phyloP scores from a whole-genome alignment of 2,797 vertebrate genomes.

The Aplochiton taeniatus region DNA sequence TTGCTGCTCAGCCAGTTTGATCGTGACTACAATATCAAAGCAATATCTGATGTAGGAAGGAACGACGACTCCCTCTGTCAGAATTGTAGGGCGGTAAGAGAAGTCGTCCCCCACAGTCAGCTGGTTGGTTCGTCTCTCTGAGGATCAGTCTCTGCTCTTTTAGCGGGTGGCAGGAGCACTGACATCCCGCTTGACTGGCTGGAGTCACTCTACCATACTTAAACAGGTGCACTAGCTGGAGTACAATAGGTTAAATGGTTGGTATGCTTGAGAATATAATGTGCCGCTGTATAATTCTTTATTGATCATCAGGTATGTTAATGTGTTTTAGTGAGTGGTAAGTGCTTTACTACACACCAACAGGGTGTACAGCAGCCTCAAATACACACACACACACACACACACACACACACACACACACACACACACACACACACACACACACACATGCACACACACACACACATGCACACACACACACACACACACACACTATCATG shows the following conservation, averaged over 20 bases:
- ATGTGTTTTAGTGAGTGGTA: background rate
- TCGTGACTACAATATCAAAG: background rate
- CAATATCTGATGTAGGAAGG: background rate
- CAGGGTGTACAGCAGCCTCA: too few relatives aligned
- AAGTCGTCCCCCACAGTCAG: background rate
- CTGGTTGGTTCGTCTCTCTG: background rate
- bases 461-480: background rate
- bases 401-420: too few relatives aligned
- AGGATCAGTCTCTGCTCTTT: background rate
- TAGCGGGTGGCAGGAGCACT: background rate
- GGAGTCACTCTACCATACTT: background rate
- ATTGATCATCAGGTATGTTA: background rate
- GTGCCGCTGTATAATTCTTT: background rate
- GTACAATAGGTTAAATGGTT: background rate
- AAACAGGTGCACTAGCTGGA: background rate
- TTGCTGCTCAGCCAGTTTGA: background rate
- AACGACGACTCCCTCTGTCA: background rate
- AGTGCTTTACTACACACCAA: too few relatives aligned
- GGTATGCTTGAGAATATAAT: background rate
- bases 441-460: background rate
- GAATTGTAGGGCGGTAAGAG: background rate
- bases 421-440: background rate
- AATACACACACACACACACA: too few relatives aligned
- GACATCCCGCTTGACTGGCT: background rate
- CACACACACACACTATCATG: constrained; percentile 12